These are phyloP conservation scores for Anodontia alba DNA, from an alignment of 2,888 invertebrate species.

Conservation along the genomic window DNA sequence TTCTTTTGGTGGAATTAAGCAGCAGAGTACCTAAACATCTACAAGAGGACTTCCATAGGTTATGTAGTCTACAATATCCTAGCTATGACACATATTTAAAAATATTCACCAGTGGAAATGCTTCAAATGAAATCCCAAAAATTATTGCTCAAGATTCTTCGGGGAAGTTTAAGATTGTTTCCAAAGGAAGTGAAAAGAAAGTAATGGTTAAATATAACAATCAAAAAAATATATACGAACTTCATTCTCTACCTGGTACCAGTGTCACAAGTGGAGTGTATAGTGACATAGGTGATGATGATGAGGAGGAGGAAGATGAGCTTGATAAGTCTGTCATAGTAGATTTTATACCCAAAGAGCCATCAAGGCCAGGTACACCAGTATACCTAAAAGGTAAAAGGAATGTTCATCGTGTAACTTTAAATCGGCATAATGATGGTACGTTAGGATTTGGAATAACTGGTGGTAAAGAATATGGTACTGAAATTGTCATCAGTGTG, in stretches of 20 bases:
- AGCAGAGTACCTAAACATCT: slow-evolving; percentile 67
- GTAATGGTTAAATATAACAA: slow-evolving; percentile 59
- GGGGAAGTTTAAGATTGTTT: slow-evolving; percentile 73
- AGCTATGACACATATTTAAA: slow-evolving; percentile 74
- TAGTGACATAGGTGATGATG: slow-evolving; percentile 61
- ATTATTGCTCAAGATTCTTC: slow-evolving; percentile 75
- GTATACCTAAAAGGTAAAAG: slow-evolving; percentile 53
- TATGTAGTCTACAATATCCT: slow-evolving; percentile 74
- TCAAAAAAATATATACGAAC: slow-evolving; percentile 61
- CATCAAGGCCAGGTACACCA: slow-evolving; percentile 35
- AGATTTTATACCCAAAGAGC: slow-evolving; percentile 27
- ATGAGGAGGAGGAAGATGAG: slow-evolving; percentile 48
- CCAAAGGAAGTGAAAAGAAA: slow-evolving; percentile 70
- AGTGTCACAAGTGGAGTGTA: slow-evolving; percentile 73
- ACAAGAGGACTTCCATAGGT: slow-evolving; percentile 74
- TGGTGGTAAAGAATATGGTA: slow-evolving; percentile 77
- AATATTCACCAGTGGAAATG: slow-evolving; percentile 68
- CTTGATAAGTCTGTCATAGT: slow-evolving; percentile 32
- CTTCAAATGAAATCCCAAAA: slow-evolving; percentile 62
- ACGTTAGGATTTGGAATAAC: slow-evolving; percentile 74
- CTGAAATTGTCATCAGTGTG: slow-evolving; percentile 70
- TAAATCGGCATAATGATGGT: slow-evolving; percentile 72
- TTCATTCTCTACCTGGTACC: slow-evolving; percentile 65
- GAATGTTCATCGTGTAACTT: slow-evolving; percentile 64
- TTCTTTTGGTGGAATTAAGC: slow-evolving; percentile 75